Percentiles rank a stretch among this genome's conserved stretches.
Conservation (phyloP, 2,888 invertebrate species). For the Apodemia mormo region DNA sequence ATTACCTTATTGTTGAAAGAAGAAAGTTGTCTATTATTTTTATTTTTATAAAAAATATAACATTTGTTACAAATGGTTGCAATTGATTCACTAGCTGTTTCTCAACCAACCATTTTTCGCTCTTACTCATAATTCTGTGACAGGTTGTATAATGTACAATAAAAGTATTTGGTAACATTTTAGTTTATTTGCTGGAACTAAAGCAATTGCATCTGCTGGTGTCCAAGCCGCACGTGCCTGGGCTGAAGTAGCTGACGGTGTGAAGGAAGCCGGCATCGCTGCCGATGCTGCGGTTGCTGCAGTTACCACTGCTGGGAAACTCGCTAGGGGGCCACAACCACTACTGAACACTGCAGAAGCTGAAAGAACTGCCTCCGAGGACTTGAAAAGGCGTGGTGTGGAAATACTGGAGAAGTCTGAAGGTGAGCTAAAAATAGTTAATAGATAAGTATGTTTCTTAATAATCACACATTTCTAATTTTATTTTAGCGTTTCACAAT, state of each 20-base stretch:
- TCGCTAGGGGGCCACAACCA: constrained; percentile 72
- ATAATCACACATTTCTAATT: too few relatives aligned
- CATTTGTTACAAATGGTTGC: too few relatives aligned
- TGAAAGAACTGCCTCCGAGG: constrained; percentile 79
- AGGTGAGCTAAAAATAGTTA: constrained; percentile 45
- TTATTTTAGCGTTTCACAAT: too few relatives aligned
- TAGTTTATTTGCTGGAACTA: constrained; percentile 84
- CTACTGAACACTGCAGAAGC: constrained; percentile 49
- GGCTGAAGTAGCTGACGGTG: constrained; percentile 81
- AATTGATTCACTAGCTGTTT: too few relatives aligned
- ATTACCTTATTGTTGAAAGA: too few relatives aligned
- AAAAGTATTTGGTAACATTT: neutral
- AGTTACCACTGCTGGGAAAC: constrained; percentile 54
- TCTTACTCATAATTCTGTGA: too few relatives aligned
- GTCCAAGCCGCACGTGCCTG: constrained; percentile 85
- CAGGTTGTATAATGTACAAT: neutral
- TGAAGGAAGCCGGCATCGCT: constrained; percentile 62
- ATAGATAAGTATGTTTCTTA: too few relatives aligned
- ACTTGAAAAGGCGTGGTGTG: constrained; percentile 77
- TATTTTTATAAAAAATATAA: too few relatives aligned
- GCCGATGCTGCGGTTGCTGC: constrained; percentile 62
- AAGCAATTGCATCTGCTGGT: constrained; percentile 88
- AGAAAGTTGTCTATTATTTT: too few relatives aligned
- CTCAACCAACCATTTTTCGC: too few relatives aligned
- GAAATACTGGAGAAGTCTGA: constrained; percentile 59